Percentiles rank a stretch among this genome's conserved stretches.
These are phyloP conservation scores for Hypotaenidia okinawae DNA, from an alignment of 2,797 vertebrate species.

Conservation along the genomic window DNA sequence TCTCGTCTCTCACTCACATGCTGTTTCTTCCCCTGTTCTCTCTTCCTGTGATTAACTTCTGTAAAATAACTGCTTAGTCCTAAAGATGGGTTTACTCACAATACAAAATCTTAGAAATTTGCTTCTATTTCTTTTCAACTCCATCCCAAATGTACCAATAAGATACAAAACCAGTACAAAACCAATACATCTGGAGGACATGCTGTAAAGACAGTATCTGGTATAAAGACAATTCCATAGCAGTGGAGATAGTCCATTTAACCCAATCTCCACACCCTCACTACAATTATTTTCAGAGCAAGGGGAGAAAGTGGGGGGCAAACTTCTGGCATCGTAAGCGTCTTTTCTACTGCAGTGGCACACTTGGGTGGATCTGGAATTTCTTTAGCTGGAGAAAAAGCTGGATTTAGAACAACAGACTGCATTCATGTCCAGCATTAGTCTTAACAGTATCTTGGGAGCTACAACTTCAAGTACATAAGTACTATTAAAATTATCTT, in stretches of 20 bases:
- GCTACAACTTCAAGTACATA: not conserved
- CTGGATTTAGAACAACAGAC: not conserved
- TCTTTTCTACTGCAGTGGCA: not conserved
- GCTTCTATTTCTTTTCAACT: not conserved
- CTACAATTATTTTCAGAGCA: not conserved
- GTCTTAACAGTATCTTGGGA: not conserved
- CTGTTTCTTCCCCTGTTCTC: not conserved
- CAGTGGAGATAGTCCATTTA: not conserved
- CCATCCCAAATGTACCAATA: not conserved
- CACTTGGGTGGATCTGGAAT: not conserved
- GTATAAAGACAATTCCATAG: not conserved
- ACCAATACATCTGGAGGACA: not conserved
- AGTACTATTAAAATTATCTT: not conserved
- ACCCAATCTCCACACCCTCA: not conserved
- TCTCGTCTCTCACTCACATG: not conserved
- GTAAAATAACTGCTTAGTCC: not conserved
- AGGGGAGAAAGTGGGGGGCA: not conserved
- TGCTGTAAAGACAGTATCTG: not conserved
- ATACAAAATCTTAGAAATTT: not conserved
- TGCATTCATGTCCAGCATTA: not conserved
- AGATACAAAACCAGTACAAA: not conserved
- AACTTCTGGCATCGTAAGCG: not conserved
- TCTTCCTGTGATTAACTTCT: not conserved
- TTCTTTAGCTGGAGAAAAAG: not conserved
- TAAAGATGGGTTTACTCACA: not conserved